Base-by-base conservation (phyloP, 2,113 vertebrate species). In the Erythrolamprus reginae region DNA sequence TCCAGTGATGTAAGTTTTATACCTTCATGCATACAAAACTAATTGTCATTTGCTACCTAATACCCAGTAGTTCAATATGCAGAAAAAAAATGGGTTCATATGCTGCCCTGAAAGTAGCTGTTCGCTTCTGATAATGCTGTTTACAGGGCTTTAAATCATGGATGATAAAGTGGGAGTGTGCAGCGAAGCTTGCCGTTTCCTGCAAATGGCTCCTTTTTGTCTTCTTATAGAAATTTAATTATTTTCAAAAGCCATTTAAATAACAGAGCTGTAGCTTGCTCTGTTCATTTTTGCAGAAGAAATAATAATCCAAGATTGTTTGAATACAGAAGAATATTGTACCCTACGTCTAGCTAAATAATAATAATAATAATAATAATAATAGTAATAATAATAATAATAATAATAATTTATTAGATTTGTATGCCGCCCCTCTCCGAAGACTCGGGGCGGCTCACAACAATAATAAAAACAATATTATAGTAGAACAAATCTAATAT, bases 11-110 rank as follows among this genome's bases (percentile, higher is more conserved):
- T 84, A 33, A 90, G 33, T 90, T 42, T 93, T 56, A 82, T 7
- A 6, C 48, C 56, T 92, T 92, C 55, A 90, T 1, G 17, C 26
- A 88, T 95, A 87, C 87, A 88, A 26, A 93, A 26, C 9, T 5
- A 88, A 47, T 94, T 88, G 65, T 15, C 86, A 65, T 87, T 87
- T 82, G 86, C 89, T 92, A 87, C 70, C 86, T 38, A 12, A 93
- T 61, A 50, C 92, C 85, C 45, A 13, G 4, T 28, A 87, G 89
- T 90, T 91, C 88, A 47, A 12, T 91, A 83, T 90, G 86, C 6
- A 48, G 51, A 92, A 82, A 56, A 82, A 56, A 89, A 94, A 90
- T 87, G 86, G 19, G 86, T 83, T 87, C 86, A 83, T 45, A 82
- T 61, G 86, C 70, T 87, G 52, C 58, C 42, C 38, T 38, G 87